Conservation (phyloP, 2,797 vertebrate species). For the Sebastes steindachneri region DNA sequence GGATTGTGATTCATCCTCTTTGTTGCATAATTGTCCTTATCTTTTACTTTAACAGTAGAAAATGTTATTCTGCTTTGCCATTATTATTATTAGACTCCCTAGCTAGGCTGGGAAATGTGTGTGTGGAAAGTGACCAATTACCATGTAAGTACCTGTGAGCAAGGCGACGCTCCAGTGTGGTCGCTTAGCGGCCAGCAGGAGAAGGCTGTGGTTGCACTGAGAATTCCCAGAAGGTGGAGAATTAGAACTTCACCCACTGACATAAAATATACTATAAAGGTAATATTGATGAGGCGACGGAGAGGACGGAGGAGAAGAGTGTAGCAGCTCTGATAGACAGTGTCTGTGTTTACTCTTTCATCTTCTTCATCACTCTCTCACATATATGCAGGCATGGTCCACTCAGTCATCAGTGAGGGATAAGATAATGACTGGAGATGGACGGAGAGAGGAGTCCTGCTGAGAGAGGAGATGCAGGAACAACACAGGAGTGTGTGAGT, state of each 20-base stretch:
- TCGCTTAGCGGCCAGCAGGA: neutral
- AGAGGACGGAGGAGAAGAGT: neutral
- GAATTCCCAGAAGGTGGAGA: neutral
- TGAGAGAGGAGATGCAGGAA: conserved; percentile 54
- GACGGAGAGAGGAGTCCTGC: conserved; percentile 46
- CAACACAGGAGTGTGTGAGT: conserved; percentile 23
- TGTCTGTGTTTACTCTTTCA: conserved; percentile 54
- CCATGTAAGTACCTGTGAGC: conserved; percentile 21
- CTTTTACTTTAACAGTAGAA: neutral
- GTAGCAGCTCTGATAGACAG: conserved; percentile 12
- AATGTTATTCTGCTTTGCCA: neutral
- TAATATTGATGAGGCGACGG: neutral
- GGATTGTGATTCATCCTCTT: neutral
- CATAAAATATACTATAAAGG: neutral
- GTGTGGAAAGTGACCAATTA: conserved; percentile 14
- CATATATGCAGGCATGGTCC: conserved; percentile 17
- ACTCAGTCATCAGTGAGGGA: conserved; percentile 58
- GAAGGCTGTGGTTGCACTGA: neutral
- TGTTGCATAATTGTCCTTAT: neutral
- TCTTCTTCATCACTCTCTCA: conserved; percentile 43
- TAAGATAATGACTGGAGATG: conserved; percentile 69
- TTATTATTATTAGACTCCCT: conserved; percentile 1
- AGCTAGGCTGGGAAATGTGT: neutral
- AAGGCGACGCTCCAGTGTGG: neutral
- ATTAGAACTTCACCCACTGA: neutral